These are phyloP conservation scores for Rosalia funebris DNA, from an alignment of 2,888 invertebrate species.

Conservation along the genomic window DNA sequence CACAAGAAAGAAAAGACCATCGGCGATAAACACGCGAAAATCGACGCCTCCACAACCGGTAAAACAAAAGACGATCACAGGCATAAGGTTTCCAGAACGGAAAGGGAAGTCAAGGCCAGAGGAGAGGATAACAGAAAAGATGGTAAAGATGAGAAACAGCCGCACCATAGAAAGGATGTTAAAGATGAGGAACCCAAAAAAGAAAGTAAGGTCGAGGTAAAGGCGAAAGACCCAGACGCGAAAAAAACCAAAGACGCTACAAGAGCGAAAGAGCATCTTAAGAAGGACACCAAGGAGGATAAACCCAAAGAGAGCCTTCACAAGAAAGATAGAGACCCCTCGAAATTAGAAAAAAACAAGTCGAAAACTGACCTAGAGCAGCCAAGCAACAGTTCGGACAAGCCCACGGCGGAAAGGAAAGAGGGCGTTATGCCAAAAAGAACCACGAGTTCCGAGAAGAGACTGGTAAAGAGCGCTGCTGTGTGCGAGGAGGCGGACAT, in stretches of 20 bases:
- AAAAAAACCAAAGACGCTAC: not conserved
- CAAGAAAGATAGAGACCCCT: slow-evolving; percentile 28
- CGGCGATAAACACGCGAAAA: slow-evolving; percentile 17
- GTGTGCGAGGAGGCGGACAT: slow-evolving; percentile 42
- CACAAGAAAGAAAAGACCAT: slow-evolving; percentile 38
- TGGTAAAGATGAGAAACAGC: slow-evolving; percentile 8
- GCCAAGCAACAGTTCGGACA: slow-evolving; percentile 12
- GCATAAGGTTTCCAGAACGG: slow-evolving; percentile 8
- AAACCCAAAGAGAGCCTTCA: slow-evolving; percentile 34
- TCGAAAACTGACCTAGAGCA: slow-evolving; percentile 23
- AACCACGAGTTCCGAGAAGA: slow-evolving; percentile 47
- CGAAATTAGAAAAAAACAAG: slow-evolving; percentile 16
- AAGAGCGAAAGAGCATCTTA: slow-evolving; percentile 30
- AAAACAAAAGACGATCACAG: slow-evolving; percentile 1
- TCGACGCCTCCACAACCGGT: not conserved
- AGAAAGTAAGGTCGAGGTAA: not conserved
- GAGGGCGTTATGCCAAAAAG: slow-evolving; percentile 29
- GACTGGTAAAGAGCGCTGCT: slow-evolving; percentile 44
- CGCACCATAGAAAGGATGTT: slow-evolving; percentile 21
- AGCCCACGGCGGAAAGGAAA: slow-evolving; percentile 25
- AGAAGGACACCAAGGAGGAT: slow-evolving; percentile 38
- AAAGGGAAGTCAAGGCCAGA: slow-evolving; percentile 10
- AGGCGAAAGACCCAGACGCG: not conserved
- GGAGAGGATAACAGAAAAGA: slow-evolving; percentile 27
- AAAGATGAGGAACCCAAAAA: slow-evolving; percentile 30